Percentiles rank a stretch among this genome's conserved stretches.
These are phyloP conservation scores for Labia minor DNA, from an alignment of 2,888 invertebrate species.

Conservation along the genomic window DNA sequence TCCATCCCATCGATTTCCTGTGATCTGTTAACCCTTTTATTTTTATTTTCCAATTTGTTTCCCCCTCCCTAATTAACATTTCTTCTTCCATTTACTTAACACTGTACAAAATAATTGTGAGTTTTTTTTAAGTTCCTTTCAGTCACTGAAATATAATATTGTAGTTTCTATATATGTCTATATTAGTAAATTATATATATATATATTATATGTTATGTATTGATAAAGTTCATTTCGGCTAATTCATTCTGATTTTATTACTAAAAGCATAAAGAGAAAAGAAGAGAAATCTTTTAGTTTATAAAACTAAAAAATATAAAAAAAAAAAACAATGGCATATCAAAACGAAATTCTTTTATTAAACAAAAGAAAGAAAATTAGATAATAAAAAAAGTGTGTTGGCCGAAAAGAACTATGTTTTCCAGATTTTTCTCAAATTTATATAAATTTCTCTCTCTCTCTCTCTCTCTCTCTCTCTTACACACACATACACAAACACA, in stretches of 20 bases:
- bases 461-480: background rate
- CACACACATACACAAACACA: too few species aligned
- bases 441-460: background rate
- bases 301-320: too few species aligned
- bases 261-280: too few species aligned
- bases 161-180: conserved; percentile 8
- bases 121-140: background rate
- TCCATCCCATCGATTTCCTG: too few species aligned
- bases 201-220: conserved; percentile 1
- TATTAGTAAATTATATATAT: conserved; percentile 2
- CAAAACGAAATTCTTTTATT: background rate
- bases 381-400: background rate
- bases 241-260: background rate
- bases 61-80: too few species aligned
- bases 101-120: background rate
- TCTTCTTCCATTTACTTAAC: background rate
- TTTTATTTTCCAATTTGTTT: background rate
- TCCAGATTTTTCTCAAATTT: background rate
- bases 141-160: background rate
- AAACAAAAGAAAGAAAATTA: background rate
- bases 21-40: background rate
- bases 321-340: background rate
- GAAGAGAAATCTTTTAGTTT: background rate
- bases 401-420: background rate
- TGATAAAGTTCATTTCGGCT: background rate